phyloP scores from a whole-genome alignment of 2,888 invertebrate genomes.

The Ditylenchus weischeri region DNA sequence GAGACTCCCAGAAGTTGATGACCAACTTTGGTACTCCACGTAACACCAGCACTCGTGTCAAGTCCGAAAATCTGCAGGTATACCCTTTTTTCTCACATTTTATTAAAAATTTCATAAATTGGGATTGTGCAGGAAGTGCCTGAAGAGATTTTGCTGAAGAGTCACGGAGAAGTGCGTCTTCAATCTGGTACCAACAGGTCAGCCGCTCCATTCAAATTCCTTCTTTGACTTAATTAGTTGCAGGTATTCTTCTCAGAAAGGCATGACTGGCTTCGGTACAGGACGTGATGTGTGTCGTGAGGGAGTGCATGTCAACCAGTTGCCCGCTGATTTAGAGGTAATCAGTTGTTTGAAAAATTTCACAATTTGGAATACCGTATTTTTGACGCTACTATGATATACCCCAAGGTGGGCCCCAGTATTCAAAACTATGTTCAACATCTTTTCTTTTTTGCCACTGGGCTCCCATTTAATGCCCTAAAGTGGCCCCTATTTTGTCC shows the following conservation, averaged over 20 bases:
- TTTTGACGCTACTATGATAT: no score
- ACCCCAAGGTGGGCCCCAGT: no score
- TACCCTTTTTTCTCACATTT: neutral
- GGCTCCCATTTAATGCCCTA: no score
- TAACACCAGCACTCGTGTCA: constrained; percentile 55
- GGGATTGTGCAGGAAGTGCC: constrained; percentile 50
- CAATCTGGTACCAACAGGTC: constrained; percentile 58
- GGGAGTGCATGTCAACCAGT: constrained; percentile 46
- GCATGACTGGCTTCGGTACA: constrained; percentile 58
- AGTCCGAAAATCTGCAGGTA: constrained; percentile 52
- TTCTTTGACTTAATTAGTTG: constrained; percentile 32
- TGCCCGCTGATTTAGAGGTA: constrained; percentile 54
- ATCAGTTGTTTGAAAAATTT: constrained; percentile 12
- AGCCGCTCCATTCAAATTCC: constrained; percentile 17
- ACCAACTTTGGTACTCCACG: constrained; percentile 59
- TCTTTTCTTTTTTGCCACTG: no score
- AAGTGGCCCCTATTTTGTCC: no score
- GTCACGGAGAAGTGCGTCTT: constrained; percentile 58
- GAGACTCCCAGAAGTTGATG: constrained; percentile 60
- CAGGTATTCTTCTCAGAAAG: constrained; percentile 36
- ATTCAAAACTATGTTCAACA: no score
- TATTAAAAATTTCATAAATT: neutral
- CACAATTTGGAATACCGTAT: neutral
- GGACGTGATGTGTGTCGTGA: constrained; percentile 59
- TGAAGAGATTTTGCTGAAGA: constrained; percentile 52